Evolutionary conservation across 2,797 vertebrate species (phyloP), one percentile per base, ranked within the genome.

Genomic region (Rhynchotus rufescens): DNA sequence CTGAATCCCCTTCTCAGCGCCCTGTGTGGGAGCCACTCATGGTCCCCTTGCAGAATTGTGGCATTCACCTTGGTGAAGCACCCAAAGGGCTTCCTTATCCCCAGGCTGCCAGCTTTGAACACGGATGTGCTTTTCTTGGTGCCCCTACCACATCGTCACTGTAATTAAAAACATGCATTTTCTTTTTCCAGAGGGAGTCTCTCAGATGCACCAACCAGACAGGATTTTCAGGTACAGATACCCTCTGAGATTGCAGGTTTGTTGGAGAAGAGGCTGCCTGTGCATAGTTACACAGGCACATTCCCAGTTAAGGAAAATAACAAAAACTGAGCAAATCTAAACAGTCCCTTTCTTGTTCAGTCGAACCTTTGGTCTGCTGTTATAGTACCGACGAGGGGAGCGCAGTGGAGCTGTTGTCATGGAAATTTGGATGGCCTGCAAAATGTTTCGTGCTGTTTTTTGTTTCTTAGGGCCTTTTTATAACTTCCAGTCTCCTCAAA

Each of bases 221-320:
- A 88, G 76, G 92, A 91, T 91, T 95, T 93, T 96, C 86, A 84
- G 84, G 86, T 92, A 52, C 26, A 85, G 75, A 62, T 83, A 56
- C 2, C 28, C 49, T 84, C 40, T 72, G 86, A 92, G 91, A 68
- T 75, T 65, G 71, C 38, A 47, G 65, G 80, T 79, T 60, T 86
- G 57, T 38, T 38, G 65, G 44, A 64, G 64, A 86, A 86, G 32
- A 89, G 45, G 15, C 44, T 77, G 1, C 25, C 64, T 75, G 28
- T 7, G 6, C 30, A 5, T 64, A 64, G 60, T 76, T 89, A 45
- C 0, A 1, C 10, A 60, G 40, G 19, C 23, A 73, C 8, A 3
- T 26, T 81, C 21, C 12, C 36, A 65, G 32, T 38, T 59, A 20
- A 49, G 80, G 68, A 40, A 83, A 90, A 59, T 54, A 28, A 17